Evolutionary conservation across 2,888 invertebrate genomes (phyloP).

Genomic region (Chouioia cunea): DNA sequence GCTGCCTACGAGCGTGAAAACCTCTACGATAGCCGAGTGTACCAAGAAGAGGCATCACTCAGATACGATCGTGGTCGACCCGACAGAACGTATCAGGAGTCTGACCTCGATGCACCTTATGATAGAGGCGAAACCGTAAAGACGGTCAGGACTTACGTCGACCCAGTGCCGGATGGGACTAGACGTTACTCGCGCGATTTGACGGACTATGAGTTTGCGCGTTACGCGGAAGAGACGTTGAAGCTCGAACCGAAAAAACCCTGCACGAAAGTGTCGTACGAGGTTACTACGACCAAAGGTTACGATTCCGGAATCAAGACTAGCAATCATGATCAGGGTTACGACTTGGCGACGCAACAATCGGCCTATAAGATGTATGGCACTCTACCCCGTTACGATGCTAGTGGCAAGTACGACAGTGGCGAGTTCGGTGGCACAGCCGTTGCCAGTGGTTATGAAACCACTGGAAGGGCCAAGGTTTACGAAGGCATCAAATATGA

Average conservation of each 20-base stretch:
- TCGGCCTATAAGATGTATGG: slow-evolving; percentile 64
- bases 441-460: slow-evolving; percentile 48
- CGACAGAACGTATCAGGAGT: slow-evolving; percentile 63
- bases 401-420: slow-evolving; percentile 54
- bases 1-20: slow-evolving; percentile 58
- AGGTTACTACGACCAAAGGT: slow-evolving; percentile 59
- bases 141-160: slow-evolving; percentile 55
- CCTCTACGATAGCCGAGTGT: slow-evolving; percentile 62
- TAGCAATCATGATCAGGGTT: slow-evolving; percentile 62
- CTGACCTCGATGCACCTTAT: slow-evolving; percentile 64
- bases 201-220: slow-evolving; percentile 63
- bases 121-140: slow-evolving; percentile 59
- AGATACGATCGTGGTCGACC: slow-evolving; percentile 59
- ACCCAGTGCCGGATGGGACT: slow-evolving; percentile 53
- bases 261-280: slow-evolving; percentile 57
- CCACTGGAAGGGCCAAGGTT: slow-evolving; percentile 46
- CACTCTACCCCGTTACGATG: slow-evolving; percentile 63
- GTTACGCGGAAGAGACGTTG: slow-evolving; percentile 64
- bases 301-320: slow-evolving; percentile 67
- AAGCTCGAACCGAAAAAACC: slow-evolving; percentile 65
- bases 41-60: slow-evolving; percentile 59
- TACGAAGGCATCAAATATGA: slow-evolving; percentile 60
- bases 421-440: slow-evolving; percentile 53
- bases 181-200: slow-evolving; percentile 64
- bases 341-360: slow-evolving; percentile 61